These are phyloP conservation scores for Mus musculus DNA, from an alignment of 2,113 vertebrate species.

Conservation along the genomic window DNA sequence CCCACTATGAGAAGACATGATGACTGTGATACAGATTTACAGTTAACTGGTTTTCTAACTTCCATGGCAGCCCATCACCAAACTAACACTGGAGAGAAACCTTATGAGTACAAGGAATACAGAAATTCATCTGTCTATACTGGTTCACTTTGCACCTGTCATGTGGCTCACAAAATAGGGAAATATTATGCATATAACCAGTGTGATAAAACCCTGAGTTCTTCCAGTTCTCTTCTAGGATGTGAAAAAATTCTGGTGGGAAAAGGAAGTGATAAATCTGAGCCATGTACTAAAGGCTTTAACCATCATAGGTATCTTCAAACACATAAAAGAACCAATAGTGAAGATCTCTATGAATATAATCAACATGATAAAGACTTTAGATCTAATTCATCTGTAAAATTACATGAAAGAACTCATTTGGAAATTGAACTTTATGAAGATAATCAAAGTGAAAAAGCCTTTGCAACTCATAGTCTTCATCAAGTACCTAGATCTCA, in stretches of 20 bases:
- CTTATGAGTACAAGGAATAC: background rate
- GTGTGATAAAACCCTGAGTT: background rate
- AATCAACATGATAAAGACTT: background rate
- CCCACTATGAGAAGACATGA: background rate
- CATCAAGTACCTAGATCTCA: background rate
- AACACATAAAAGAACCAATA: background rate
- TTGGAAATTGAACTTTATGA: background rate
- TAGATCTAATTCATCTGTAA: background rate
- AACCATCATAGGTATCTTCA: background rate
- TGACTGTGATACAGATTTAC: background rate
- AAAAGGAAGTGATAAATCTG: background rate
- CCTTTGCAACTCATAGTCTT: background rate
- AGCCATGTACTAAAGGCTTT: background rate
- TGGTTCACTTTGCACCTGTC: background rate
- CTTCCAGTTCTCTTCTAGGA: background rate
- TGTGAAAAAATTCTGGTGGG: background rate
- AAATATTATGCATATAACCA: background rate
- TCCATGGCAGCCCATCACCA: background rate
- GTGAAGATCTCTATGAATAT: background rate
- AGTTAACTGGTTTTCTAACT: background rate
- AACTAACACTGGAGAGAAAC: background rate
- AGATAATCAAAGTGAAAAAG: background rate
- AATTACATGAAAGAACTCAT: background rate
- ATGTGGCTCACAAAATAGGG: background rate
- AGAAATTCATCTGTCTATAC: background rate